Evolutionary conservation across 2,797 vertebrate species (phyloP).

Genomic region (Sebastes iracundus): DNA sequence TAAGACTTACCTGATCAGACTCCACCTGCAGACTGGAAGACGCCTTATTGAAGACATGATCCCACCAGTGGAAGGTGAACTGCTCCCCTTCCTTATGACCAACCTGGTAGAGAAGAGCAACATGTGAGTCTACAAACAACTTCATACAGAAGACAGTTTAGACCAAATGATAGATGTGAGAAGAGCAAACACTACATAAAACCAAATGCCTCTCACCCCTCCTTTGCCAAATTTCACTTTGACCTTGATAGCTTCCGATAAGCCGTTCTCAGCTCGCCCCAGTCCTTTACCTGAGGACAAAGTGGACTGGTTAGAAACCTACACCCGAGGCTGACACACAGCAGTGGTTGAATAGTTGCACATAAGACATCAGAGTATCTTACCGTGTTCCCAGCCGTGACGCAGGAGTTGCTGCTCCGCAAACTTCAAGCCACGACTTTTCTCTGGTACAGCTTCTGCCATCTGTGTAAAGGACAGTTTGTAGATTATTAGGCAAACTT

Average conservation of each 20-base stretch:
- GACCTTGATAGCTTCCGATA: constrained; percentile 89
- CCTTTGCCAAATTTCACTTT: constrained; percentile 91
- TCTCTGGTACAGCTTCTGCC: constrained; percentile 65
- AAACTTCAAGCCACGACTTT: constrained; percentile 75
- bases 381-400: constrained; percentile 84
- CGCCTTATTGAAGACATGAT: constrained; percentile 93
- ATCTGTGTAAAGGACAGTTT: constrained; percentile 46
- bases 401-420: constrained; percentile 81
- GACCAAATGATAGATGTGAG: background rate
- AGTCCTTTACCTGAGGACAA: constrained; percentile 88
- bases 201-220: constrained; percentile 82
- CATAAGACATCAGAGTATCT: background rate
- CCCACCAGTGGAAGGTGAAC: constrained; percentile 97
- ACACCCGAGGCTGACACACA: accelerated
- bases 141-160: background rate
- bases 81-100: constrained; percentile 90
- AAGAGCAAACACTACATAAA: background rate
- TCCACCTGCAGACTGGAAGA: constrained; percentile 89
- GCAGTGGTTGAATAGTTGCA: accelerated
- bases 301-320: background rate
- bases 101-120: constrained; percentile 57
- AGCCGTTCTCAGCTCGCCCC: constrained; percentile 87
- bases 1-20: constrained; percentile 76
- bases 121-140: background rate
- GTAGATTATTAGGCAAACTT: background rate